Evolutionary conservation across 2,888 invertebrate species (phyloP).

Genomic region (Conistra vaccinii): DNA sequence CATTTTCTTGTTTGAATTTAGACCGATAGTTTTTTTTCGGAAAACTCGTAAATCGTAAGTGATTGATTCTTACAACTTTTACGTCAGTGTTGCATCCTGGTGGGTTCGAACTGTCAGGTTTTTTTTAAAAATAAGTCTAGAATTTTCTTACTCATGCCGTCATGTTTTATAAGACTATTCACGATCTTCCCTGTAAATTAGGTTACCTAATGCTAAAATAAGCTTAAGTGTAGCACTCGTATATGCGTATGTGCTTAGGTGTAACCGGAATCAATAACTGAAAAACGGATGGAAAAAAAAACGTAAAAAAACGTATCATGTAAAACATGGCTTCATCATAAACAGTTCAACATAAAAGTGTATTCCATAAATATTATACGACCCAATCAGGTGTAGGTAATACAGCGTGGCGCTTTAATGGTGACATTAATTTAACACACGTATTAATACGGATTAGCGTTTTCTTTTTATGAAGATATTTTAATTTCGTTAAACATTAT

Average conservation of each 20-base stretch:
- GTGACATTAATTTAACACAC: too few species aligned
- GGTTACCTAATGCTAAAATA: not conserved
- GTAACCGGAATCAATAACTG: not conserved
- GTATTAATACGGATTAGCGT: too few species aligned
- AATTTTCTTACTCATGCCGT: not conserved
- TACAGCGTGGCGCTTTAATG: too few species aligned
- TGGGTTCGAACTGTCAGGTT: not conserved
- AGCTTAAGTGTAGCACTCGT: too few species aligned
- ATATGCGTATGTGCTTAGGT: too few species aligned
- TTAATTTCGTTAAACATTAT: too few species aligned
- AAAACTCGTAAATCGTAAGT: slow-evolving; percentile 35
- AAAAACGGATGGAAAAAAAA: slow-evolving; percentile 26
- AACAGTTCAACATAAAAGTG: slow-evolving; percentile 24
- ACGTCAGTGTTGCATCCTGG: slow-evolving; percentile 9
- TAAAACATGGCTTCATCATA: slow-evolving; percentile 5
- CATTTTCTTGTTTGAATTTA: slow-evolving; percentile 27
- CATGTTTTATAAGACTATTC: not conserved
- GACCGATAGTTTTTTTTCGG: slow-evolving; percentile 16
- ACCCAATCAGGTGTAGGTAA: slow-evolving; percentile 10
- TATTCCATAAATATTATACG: slow-evolving; percentile 23
- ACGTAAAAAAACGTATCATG: too few species aligned
- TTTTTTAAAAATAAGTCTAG: not conserved
- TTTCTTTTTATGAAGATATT: too few species aligned
- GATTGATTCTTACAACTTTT: slow-evolving; percentile 40
- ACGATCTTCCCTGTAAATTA: not conserved